A percentile compares a stretch with the other conserved stretches of the same genome.
Evolutionary conservation across 2,113 vertebrate genomes (phyloP).

Genomic region (Anhinga anhinga): DNA sequence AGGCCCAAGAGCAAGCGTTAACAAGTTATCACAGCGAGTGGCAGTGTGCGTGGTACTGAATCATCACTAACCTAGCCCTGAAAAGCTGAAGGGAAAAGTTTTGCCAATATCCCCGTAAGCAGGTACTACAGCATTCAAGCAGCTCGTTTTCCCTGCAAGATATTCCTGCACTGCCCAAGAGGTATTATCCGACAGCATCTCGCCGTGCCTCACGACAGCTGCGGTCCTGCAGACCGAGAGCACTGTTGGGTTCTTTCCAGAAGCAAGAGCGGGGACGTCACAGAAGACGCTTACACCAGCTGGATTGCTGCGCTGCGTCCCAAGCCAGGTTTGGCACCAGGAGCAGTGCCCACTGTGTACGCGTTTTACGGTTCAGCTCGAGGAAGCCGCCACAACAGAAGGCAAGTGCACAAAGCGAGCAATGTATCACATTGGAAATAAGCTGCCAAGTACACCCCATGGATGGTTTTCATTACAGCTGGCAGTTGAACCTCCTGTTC

Average conservation of each 20-base stretch:
- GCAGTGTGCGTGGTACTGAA: not conserved
- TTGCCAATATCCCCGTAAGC: not conserved
- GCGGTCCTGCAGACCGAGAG: not conserved
- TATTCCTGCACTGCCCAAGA: not conserved
- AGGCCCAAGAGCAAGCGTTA: not conserved
- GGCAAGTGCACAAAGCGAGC: not conserved
- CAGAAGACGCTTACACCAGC: not conserved
- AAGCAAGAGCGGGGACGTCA: not conserved
- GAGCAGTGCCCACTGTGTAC: accelerated
- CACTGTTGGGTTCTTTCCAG: accelerated
- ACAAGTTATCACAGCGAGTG: not conserved
- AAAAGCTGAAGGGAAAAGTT: not conserved
- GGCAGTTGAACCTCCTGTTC: not conserved
- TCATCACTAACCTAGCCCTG: accelerated
- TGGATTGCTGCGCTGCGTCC: not conserved
- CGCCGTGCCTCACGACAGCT: not conserved
- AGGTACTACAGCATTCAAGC: not conserved
- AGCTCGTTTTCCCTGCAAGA: not conserved
- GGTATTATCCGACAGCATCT: not conserved
- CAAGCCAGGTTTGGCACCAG: accelerated
- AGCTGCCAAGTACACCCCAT: not conserved
- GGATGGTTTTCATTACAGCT: not conserved
- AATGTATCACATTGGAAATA: not conserved
- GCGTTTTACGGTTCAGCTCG: not conserved
- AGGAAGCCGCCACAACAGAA: not conserved